Evolutionary conservation across 2,888 invertebrate species (phyloP), one percentile per base, ranked within the genome.

Genomic region (Ptychoptera contaminata): DNA sequence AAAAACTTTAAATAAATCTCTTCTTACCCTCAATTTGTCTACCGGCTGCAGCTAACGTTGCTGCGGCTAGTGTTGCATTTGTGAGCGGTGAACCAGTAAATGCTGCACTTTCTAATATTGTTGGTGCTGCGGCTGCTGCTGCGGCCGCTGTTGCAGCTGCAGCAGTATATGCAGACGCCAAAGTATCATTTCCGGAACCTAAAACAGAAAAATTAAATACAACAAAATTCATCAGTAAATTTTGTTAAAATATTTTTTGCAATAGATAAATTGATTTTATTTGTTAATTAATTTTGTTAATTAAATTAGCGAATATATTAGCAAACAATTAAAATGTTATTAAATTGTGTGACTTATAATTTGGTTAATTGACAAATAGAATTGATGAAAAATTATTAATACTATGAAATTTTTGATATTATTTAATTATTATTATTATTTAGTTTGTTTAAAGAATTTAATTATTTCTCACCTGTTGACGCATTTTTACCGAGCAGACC

Each of bases 11-110:
- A 41, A 31, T 41, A 30, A 16, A 41, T 16, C n/a, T 37, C 34
- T 30, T 40, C 15, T 67, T 67, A 80, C 81, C 85, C 76, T 94
- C 93, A 59, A 92, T 83, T 69, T 94, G 93, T 67, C 92, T 92
- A 52, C 84, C 85, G 49, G 85, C 82, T 8, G 83, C 83, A 30
- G 82, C 82, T 40, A 82, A 81, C 43, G 82, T 82, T 46, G 84
- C 77, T 47, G 82, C 77, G 43, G 80, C 78, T 53, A 80, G 73
- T 55, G 81, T 80, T 48, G 75, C 75, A 56, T 73, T 62, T 59
- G 63, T 73, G 56, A 76, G 67, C 49, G 76, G 76, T 51, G 65
- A 23, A 3, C 23, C 23, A 23, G 23, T 23, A 7, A 23, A 23
- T 23, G 23, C 23, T 35, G 63, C 63, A 47, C 54, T 61, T 48